Evolutionary conservation across 1,140 invertebrate species (phyloP).

Genomic region (Rhynchophorus ferrugineus): DNA sequence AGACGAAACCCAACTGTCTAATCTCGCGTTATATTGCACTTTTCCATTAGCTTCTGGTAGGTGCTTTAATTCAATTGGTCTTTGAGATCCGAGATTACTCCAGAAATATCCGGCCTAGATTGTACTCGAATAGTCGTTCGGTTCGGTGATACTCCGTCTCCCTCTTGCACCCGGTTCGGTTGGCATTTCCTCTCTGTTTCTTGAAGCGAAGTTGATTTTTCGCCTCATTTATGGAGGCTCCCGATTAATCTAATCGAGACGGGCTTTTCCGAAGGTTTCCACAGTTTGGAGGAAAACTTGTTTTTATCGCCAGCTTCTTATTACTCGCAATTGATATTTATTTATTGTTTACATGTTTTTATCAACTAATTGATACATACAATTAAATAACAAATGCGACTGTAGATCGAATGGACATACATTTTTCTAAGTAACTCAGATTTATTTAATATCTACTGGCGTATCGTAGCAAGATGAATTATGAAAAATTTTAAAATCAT

Average conservation of each 20-base stretch:
- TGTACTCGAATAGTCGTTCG: constrained; percentile 7
- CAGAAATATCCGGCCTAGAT: constrained; percentile 35
- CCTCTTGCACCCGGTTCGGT: background rate
- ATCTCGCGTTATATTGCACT: background rate
- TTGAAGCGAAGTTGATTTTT: constrained; percentile 31
- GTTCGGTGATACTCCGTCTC: background rate
- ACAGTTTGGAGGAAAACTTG: background rate
- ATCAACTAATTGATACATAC: background rate
- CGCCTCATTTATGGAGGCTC: constrained; percentile 31
- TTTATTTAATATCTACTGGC: too few relatives aligned
- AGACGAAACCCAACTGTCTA: background rate
- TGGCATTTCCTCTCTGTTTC: constrained; percentile 13
- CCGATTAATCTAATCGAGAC: background rate
- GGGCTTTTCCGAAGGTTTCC: background rate
- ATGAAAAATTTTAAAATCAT: too few relatives aligned
- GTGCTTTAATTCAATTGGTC: constrained; percentile 35
- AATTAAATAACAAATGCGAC: background rate
- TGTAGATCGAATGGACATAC: background rate
- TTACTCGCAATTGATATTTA: background rate
- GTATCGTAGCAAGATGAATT: too few relatives aligned
- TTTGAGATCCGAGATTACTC: constrained; percentile 36
- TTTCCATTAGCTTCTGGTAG: background rate
- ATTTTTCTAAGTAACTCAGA: too few relatives aligned
- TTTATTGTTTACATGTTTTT: background rate
- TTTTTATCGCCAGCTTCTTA: background rate